Base-by-base conservation (phyloP, 2,888 invertebrate species). In the Lepidocyrtinus sp. region DNA sequence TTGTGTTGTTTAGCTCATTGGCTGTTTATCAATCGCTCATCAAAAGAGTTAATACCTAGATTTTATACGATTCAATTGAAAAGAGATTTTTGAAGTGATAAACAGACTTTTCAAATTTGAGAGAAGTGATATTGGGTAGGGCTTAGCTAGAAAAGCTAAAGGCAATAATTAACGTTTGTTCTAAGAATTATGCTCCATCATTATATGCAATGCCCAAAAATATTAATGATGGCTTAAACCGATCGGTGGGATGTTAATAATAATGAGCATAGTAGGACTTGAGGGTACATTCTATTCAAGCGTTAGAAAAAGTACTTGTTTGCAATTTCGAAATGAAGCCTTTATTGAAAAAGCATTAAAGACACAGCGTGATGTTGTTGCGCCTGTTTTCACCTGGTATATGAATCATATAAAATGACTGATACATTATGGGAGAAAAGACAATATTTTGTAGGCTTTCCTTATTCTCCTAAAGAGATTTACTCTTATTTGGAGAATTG, bases 291-390 rank as follows among this genome's bases (percentile, higher is more conserved):
- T n/a, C n/a, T n/a, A n/a, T n/a, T n/a, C n/a, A n/a, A n/a, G n/a
- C n/a, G n/a, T n/a, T n/a, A n/a, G n/a, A n/a, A n/a, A n/a, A n/a
- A n/a, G n/a, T n/a, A n/a, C n/a, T n/a, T n/a, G n/a, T n/a, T n/a
- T n/a, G n/a, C n/a, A n/a, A n/a, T n/a, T n/a, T n/a, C n/a, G n/a
- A n/a, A n/a, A n/a, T n/a, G n/a, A n/a, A n/a, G n/a, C n/a, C n/a
- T n/a, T n/a, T n/a, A n/a, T n/a, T n/a, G n/a, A n/a, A n/a, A n/a
- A n/a, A n/a, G n/a, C n/a, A n/a, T n/a, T n/a, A 50, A 50, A 17
- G 50, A 50, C 50, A 17, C 50, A 59, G 21, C 69, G 69, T 69
- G 69, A 69, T 46, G 55, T 24, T 55, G 69, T 46, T 65, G 69
- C 7, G 26, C 69, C 17, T 55, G 55, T 69, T 69, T 69, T 69